Evolutionary conservation across 2,888 invertebrate genomes (phyloP).

Genomic region (Hyppa rectilinea): DNA sequence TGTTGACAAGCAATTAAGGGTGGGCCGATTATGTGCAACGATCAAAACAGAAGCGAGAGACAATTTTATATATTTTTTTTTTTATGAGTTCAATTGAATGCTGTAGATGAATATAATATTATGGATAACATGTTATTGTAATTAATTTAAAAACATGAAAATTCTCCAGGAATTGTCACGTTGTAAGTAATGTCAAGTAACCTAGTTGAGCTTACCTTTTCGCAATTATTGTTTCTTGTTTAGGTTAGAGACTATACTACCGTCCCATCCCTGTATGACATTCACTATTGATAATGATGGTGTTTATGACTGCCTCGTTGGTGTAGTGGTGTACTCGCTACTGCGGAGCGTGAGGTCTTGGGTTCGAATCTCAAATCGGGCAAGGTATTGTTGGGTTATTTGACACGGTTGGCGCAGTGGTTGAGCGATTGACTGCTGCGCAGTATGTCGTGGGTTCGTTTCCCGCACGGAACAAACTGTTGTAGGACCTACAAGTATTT

Average conservation of each 20-base stretch:
- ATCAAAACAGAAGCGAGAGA: constrained; percentile 69
- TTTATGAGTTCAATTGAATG: constrained; percentile 70
- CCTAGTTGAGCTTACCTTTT: background rate
- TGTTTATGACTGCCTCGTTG: constrained; percentile 28
- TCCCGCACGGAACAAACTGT: too few species aligned
- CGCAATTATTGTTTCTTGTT: constrained; percentile 7
- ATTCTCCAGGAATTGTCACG: constrained; percentile 20
- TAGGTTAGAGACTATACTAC: background rate
- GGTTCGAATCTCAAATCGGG: too few species aligned
- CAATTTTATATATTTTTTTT: constrained; percentile 66
- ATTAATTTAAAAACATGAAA: constrained; percentile 54
- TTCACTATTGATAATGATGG: constrained; percentile 12
- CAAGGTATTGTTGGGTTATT: too few species aligned
- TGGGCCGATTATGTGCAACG: constrained; percentile 69
- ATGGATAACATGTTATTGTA: constrained; percentile 64
- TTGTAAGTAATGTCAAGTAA: constrained; percentile 3
- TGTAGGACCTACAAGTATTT: too few species aligned
- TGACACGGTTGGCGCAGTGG: too few species aligned
- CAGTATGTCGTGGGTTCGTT: too few species aligned
- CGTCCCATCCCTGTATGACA: background rate
- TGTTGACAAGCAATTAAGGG: constrained; percentile 88
- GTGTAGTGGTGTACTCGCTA: too few species aligned
- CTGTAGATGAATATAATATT: constrained; percentile 59
- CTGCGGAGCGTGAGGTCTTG: too few species aligned
- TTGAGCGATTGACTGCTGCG: too few species aligned